phyloP scores from a whole-genome alignment of 1,140 invertebrate genomes.

The Drosophila bocki region DNA sequence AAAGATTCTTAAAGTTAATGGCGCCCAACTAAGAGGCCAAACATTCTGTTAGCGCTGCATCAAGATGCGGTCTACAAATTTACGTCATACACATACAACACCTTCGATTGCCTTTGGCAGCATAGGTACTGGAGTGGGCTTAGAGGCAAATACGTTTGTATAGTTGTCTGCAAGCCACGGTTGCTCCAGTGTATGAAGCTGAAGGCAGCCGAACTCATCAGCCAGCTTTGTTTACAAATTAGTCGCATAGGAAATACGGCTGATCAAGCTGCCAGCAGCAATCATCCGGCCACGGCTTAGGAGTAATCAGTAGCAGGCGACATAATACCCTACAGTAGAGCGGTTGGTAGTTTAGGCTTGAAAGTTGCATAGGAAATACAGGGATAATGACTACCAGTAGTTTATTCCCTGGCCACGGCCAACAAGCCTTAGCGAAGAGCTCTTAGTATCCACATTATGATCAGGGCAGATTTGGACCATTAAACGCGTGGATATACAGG shows the following conservation, averaged over 20 bases:
- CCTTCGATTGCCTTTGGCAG: background rate
- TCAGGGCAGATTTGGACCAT: background rate
- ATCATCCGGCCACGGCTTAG: conserved; percentile 3
- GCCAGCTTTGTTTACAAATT: background rate
- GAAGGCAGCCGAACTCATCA: background rate
- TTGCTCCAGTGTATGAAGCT: background rate
- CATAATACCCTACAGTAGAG: background rate
- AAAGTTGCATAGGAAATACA: background rate
- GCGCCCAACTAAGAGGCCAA: too few species aligned
- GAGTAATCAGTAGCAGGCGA: background rate
- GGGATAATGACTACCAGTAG: background rate
- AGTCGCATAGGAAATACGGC: background rate
- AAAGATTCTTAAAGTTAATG: too few species aligned
- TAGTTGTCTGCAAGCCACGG: background rate
- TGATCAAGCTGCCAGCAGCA: background rate
- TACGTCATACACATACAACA: too few species aligned
- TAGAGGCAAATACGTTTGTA: background rate
- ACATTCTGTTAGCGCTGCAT: too few species aligned
- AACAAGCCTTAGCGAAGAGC: too few species aligned
- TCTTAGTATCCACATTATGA: background rate
- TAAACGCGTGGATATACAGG: background rate
- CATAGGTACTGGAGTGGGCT: background rate
- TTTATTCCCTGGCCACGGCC: background rate
- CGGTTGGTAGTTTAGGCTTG: background rate
- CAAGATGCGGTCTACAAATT: too few species aligned